phyloP scores from a whole-genome alignment of 2,113 vertebrate genomes.

The Bombycilla garrulus region DNA sequence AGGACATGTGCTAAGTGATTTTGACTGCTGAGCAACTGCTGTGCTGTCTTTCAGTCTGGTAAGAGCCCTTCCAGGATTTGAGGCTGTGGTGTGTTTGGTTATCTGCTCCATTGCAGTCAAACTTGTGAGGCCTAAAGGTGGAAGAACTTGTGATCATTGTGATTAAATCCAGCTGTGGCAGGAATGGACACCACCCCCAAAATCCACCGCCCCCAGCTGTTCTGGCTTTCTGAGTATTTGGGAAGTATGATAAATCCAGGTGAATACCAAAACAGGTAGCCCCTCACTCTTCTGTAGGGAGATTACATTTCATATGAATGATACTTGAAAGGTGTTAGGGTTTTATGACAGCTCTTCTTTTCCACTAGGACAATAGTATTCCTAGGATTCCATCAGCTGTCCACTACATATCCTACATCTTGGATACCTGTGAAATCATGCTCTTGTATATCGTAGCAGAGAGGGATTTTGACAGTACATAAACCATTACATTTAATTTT shows the following conservation, averaged over 20 bases:
- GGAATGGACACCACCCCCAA: not conserved
- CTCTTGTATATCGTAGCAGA: not conserved
- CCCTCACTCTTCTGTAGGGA: not conserved
- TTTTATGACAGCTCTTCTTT: not conserved
- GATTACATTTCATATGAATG: not conserved
- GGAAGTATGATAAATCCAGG: not conserved
- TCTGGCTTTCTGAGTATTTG: not conserved
- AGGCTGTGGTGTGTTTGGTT: not conserved
- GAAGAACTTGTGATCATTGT: not conserved
- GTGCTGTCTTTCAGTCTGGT: not conserved
- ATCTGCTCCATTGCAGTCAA: fast-evolving
- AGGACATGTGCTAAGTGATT: not conserved
- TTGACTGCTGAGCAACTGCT: not conserved
- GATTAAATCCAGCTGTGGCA: not conserved
- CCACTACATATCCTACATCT: not conserved
- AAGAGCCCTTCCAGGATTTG: not conserved
- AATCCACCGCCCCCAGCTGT: not conserved
- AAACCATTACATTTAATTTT: not conserved
- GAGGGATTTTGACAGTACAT: not conserved
- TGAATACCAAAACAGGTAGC: not conserved
- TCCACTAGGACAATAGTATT: not conserved
- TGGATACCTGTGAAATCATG: not conserved
- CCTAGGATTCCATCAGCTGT: not conserved
- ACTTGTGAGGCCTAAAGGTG: not conserved
- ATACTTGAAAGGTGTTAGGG: not conserved